Base-by-base conservation (phyloP, 2,797 vertebrate genomes). In the Micropoecilia bifurca region DNA sequence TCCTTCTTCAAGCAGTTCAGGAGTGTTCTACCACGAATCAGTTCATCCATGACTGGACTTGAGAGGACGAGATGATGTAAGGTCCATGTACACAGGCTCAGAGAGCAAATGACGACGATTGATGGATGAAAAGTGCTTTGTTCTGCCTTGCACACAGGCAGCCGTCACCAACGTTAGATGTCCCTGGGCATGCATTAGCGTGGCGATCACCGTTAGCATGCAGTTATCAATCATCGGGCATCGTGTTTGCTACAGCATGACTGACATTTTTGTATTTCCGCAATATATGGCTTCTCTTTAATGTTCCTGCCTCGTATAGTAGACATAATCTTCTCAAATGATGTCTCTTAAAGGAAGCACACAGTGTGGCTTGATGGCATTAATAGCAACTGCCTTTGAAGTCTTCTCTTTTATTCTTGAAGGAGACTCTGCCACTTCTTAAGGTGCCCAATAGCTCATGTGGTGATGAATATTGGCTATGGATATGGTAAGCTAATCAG, bases 111-210 rank as follows among this genome's bases (percentile, higher is more conserved):
- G 86, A 87, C 74, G 22, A 48, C 57, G 80, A 91, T 73, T 94
- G 92, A 94, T 93, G 92, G 88, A 93, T 91, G 91, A 88, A 71
- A 82, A 81, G 72, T 6, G 46, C 80, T 93, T 91, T 90, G 87
- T 87, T 90, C 83, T 80, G 77, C 72, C 59, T 85, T 68, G 68
- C 83, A 79, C 43, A 43, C 82, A 63, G 86, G 45, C 75, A 46
- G 43, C 79, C 71, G 46, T 82, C 86, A 68, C 78, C 28, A 43
- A 75, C 75, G 82, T 90, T 79, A 87, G 85, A 82, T 84, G 80
- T 92, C 81, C 78, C 87, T 30, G 28, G 81, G 85, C 33, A 61
- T 76, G 88, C 85, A 85, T 93, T 91, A 88, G 88, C 33, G 12
- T 48, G 45, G 71, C 28, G 41, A 75, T 76, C 81, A 85, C 79